Conservation (phyloP, 92 coral and sea anemone genomes). For the Phenganax stokvisi region DNA sequence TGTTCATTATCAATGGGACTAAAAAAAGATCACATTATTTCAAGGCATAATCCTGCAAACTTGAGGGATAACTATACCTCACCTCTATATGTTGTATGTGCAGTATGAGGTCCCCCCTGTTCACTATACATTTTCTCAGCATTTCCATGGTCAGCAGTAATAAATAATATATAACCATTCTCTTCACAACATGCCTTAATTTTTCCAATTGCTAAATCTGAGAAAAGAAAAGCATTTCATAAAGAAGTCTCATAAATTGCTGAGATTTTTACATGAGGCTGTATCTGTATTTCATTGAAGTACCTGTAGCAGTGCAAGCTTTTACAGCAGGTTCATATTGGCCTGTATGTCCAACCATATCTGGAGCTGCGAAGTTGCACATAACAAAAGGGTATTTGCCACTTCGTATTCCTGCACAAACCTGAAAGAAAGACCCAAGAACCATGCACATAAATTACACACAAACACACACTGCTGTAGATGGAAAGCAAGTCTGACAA, state of each 20-base stretch:
- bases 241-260: neutral
- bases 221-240: neutral
- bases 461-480: too few species aligned
- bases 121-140: conserved; percentile 89
- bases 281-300: neutral
- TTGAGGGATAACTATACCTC: neutral
- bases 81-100: conserved; percentile 97
- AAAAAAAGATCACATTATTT: neutral
- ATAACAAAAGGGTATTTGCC: conserved; percentile 87
- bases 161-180: conserved; percentile 68
- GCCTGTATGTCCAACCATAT: conserved; percentile 99
- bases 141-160: conserved; percentile 93
- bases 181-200: conserved; percentile 69
- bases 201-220: conserved; percentile 79
- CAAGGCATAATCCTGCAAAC: neutral
- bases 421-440: conserved; percentile 38
- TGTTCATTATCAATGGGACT: conserved; percentile 84
- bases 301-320: conserved; percentile 93
- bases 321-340: conserved; percentile 85
- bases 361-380: conserved; percentile 99
- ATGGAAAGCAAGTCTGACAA: neutral
- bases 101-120: conserved; percentile 91
- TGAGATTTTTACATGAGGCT: neutral
- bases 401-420: conserved; percentile 63
- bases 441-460: neutral